Evolutionary conservation across 2,113 vertebrate species (phyloP).

Genomic region (Sterrhoptilus dennistouni): DNA sequence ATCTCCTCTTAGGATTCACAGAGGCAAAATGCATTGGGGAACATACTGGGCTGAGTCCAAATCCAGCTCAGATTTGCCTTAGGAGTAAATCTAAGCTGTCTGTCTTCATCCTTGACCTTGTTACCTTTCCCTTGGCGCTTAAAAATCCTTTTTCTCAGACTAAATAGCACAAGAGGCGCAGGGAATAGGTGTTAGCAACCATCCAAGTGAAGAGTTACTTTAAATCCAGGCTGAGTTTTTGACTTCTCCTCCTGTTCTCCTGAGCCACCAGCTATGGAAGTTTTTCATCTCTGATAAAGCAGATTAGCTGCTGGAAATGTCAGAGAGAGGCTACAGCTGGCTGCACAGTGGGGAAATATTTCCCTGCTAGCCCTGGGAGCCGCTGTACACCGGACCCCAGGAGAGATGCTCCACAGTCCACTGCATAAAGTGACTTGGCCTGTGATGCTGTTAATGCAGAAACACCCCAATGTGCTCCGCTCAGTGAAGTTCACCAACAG

Average conservation of each 20-base stretch:
- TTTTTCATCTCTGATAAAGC: conserved; percentile 46
- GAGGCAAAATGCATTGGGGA: not conserved
- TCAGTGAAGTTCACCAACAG: not conserved
- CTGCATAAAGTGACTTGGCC: conserved; percentile 57
- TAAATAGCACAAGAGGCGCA: not conserved
- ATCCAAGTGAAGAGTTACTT: conserved; percentile 19
- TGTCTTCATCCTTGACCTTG: not conserved
- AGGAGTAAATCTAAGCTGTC: not conserved
- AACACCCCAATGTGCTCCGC: conserved; percentile 33
- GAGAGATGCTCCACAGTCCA: conserved; percentile 58
- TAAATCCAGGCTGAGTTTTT: conserved; percentile 31
- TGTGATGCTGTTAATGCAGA: conserved; percentile 41
- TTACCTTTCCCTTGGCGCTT: not conserved
- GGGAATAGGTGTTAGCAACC: not conserved
- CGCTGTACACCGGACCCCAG: not conserved
- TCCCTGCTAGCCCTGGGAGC: conserved; percentile 33
- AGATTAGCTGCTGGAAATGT: conserved; percentile 45
- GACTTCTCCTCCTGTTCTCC: conserved; percentile 24
- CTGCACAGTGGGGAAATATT: conserved; percentile 61
- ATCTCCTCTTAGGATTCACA: not conserved
- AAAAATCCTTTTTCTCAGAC: not conserved
- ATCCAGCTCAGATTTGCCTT: not conserved
- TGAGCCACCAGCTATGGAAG: conserved; percentile 12
- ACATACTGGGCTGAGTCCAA: not conserved
- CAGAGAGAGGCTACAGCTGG: conserved; percentile 65